Evolutionary conservation across 2,797 vertebrate species (phyloP).

Genomic region (Cynodonichthys magdalenae): DNA sequence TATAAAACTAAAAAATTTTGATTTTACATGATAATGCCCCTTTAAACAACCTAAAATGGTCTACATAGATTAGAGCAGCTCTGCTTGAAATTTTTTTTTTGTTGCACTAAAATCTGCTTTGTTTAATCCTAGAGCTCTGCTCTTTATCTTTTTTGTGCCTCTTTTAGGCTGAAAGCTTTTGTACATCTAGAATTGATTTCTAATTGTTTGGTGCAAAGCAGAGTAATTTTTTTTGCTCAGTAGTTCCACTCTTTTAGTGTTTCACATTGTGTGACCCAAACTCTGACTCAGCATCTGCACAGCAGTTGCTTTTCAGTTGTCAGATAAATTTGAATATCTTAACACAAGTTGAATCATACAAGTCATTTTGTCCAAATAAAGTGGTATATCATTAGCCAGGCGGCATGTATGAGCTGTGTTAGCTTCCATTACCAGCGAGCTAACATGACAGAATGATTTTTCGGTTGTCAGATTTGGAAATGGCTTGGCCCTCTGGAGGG

Average conservation of each 20-base stretch:
- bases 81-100: too few species aligned
- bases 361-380: conserved; percentile 29
- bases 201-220: background rate
- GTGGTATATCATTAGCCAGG: conserved; percentile 27
- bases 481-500: conserved; percentile 7
- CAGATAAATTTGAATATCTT: conserved; percentile 23
- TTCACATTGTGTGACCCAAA: conserved; percentile 17
- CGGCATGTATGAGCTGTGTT: conserved; percentile 23
- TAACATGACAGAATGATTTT: conserved; percentile 42
- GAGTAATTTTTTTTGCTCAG: background rate
- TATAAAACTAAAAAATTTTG: too few species aligned
- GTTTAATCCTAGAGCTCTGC: background rate
- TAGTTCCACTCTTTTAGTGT: background rate
- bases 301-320: conserved; percentile 20
- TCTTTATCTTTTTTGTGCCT: background rate
- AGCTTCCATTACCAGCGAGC: conserved; percentile 30
- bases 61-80: background rate
- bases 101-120: background rate
- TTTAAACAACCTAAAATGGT: background rate
- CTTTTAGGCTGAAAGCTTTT: background rate
- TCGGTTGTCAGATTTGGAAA: conserved; percentile 48
- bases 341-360: conserved; percentile 13
- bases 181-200: background rate
- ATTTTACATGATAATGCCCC: too few species aligned
- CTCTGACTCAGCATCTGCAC: conserved; percentile 24